A percentile compares a stretch with the other conserved stretches of the same genome.
phyloP scores from a whole-genome alignment of 2,888 invertebrate genomes.

The Oegoconia quadripuncta region DNA sequence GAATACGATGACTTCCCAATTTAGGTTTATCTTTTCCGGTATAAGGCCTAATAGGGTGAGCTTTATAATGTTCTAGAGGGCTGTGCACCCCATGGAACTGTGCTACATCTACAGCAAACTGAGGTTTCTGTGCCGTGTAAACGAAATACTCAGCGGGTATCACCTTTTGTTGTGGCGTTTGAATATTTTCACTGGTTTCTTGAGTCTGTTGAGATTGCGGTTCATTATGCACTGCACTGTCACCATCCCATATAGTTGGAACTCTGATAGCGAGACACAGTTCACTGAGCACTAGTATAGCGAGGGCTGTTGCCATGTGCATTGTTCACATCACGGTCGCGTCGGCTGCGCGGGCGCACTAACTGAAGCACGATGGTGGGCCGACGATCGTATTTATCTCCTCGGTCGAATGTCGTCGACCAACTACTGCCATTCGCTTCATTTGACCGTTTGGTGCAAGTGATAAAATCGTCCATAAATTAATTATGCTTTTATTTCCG shows the following conservation, averaged over 20 bases:
- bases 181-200: not conserved
- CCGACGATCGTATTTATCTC: constrained; percentile 68
- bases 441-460: constrained; percentile 37
- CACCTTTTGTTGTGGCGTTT: constrained; percentile 26
- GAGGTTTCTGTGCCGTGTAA: constrained; percentile 63
- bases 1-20: constrained; percentile 54
- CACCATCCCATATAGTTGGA: constrained; percentile 53
- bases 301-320: constrained; percentile 45
- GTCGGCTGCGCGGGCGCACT: constrained; percentile 39
- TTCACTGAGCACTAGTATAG: constrained; percentile 52
- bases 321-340: constrained; percentile 71
- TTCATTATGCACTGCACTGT: constrained; percentile 50
- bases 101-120: constrained; percentile 60
- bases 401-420: constrained; percentile 68
- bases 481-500: no score
- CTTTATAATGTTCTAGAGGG: constrained; percentile 53
- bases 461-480: not conserved
- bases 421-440: constrained; percentile 67
- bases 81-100: constrained; percentile 58
- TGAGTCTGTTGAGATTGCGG: constrained; percentile 1
- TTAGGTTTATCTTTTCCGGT: constrained; percentile 44
- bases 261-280: constrained; percentile 59
- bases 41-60: constrained; percentile 52
- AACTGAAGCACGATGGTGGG: constrained; percentile 31
- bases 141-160: constrained; percentile 58